Percentiles rank a stretch among this genome's conserved stretches.
Evolutionary conservation across 2,888 invertebrate genomes (phyloP).

Genomic region (Nasonovia ribisnigri): DNA sequence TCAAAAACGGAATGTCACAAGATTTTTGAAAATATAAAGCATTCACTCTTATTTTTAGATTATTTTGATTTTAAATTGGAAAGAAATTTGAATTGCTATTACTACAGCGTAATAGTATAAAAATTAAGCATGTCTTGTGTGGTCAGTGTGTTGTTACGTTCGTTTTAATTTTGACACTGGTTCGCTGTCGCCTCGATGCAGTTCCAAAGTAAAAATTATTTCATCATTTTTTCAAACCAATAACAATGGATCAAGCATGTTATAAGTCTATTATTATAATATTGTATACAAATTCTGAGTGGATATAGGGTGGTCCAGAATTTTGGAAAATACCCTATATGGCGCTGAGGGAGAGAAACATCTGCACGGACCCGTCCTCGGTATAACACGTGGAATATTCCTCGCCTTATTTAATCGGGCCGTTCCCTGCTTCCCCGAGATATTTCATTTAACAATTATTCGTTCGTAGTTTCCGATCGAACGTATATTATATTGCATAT

Average conservation of each 20-base stretch:
- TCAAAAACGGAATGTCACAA: not conserved
- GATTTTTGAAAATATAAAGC: not conserved
- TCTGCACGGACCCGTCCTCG: not conserved
- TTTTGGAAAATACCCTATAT: not conserved
- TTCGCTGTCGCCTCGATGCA: not conserved
- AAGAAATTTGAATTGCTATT: not conserved
- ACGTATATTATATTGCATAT: not conserved
- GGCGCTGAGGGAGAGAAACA: not conserved
- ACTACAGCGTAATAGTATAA: too few species aligned
- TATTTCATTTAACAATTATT: not conserved
- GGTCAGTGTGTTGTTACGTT: not conserved
- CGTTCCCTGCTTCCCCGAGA: not conserved
- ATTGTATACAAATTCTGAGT: not conserved
- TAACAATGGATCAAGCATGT: too few species aligned
- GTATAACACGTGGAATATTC: not conserved
- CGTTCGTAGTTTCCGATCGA: not conserved
- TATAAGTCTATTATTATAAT: not conserved
- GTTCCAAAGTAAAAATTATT: not conserved
- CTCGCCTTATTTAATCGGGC: not conserved
- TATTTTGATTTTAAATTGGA: not conserved
- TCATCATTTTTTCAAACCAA: not conserved
- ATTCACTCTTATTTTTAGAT: not conserved
- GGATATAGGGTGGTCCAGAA: not conserved
- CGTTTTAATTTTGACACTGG: not conserved
- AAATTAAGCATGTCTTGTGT: not conserved